A percentile compares a stretch with the other conserved stretches of the same genome.
These are phyloP conservation scores for Lagorchestes hirsutus DNA, from an alignment of 2,797 vertebrate genomes.

Conservation along the genomic window DNA sequence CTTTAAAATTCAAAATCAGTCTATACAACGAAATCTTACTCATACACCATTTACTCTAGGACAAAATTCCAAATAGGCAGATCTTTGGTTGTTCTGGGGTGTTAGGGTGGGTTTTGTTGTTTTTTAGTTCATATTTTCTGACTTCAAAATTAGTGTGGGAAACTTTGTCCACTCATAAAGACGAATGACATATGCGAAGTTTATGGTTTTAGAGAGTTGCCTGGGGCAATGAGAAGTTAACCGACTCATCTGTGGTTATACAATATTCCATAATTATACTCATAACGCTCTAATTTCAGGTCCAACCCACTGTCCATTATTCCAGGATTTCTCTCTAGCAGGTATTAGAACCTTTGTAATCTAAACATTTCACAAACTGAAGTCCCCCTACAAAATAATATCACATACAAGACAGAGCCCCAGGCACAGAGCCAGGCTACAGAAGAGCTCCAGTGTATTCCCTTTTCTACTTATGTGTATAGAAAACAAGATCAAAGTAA, in stretches of 20 bases:
- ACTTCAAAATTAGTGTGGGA: background rate
- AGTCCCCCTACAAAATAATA: conserved; percentile 47
- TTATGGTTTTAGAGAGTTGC: background rate
- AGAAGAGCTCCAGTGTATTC: background rate
- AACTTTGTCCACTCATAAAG: background rate
- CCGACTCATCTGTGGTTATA: background rate
- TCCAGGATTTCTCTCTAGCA: background rate
- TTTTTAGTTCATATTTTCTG: background rate
- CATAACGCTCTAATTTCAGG: background rate
- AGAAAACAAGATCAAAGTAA: conserved; percentile 29
- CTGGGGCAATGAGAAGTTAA: background rate
- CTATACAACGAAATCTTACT: background rate
- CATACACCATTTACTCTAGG: background rate
- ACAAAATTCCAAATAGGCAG: background rate
- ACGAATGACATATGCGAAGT: background rate
- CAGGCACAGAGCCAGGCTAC: background rate
- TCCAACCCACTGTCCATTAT: background rate
- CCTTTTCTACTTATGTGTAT: conserved; percentile 39
- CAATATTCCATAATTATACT: background rate
- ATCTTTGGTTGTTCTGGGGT: background rate
- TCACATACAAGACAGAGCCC: conserved; percentile 34
- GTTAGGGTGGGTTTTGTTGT: background rate
- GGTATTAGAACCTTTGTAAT: background rate
- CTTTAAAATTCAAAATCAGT: background rate
- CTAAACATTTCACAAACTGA: conserved; percentile 36